Base-by-base conservation (phyloP, 1,140 invertebrate species). In the Heliothis virescens region DNA sequence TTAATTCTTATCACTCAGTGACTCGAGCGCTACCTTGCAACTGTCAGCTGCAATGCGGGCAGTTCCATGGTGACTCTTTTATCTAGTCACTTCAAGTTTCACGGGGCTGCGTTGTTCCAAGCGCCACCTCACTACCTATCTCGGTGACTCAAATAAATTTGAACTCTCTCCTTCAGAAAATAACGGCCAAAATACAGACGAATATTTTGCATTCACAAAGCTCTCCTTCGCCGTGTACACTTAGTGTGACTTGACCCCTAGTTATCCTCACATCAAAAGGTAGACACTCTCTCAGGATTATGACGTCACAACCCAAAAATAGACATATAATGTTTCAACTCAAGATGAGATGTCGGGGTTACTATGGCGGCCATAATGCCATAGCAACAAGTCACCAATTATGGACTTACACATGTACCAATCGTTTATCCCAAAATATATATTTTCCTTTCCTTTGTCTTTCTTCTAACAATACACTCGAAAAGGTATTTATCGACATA, bases 251-350 rank as follows among this genome's bases (percentile, higher is more conserved):
- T 67, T 67, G n/a, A 10, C 63, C 21, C 34, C 7, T 29, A 63
- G n/a, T 63, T 41, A 63, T 63, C 41, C 60, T n/a, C 34, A 67
- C 63, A 48, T 67, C 41, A 67, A 67, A 67, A 41, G 41, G n/a
- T 16, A 67, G 41, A 4, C 16, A n/a, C 41, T 50, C 10, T 21
- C n/a, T 41, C 34, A 34, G 41, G 41, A 67, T 18, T 48, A 13
- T 48, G 47, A 67, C 41, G 41, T 67, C 63, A 67, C 48, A 21
- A 13, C 48, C 67, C 52, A n/a, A 71, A 67, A 67, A 71, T 71
- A 71, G 48, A 48, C 12, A 16, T 41, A 48, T 60, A 34, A 34
- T 69, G 65, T 69, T 53, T 71, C 67, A 26, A 29, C 48, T 52
- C 67, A 53, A 71, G 13, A 53, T 53, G 48, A 52, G 67, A n/a